These are phyloP conservation scores for Danaus plexippus DNA, from an alignment of 1,140 invertebrate genomes.

Conservation along the genomic window DNA sequence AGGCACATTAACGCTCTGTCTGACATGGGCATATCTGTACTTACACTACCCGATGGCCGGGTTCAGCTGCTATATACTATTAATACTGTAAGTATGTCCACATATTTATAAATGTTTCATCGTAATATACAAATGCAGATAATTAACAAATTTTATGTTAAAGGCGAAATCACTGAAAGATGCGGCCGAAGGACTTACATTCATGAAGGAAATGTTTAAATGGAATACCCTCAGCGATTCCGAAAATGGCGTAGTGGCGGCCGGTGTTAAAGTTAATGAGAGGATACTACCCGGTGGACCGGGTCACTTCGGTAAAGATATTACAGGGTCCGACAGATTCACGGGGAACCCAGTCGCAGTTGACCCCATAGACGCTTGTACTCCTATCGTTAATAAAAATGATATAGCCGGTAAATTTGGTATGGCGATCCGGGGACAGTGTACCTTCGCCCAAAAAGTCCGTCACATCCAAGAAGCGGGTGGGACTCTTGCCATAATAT, in stretches of 20 bases:
- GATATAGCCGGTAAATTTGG: slow-evolving; percentile 83
- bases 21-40: slow-evolving; percentile 95
- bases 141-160: slow-evolving; percentile 23
- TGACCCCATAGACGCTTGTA: slow-evolving; percentile 75
- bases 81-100: slow-evolving; percentile 76
- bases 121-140: too few relatives aligned
- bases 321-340: slow-evolving; percentile 75
- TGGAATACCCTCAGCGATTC: slow-evolving; percentile 78
- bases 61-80: slow-evolving; percentile 92
- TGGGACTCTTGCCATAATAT: slow-evolving; percentile 87
- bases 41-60: slow-evolving; percentile 89
- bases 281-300: slow-evolving; percentile 84
- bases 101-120: too few relatives aligned
- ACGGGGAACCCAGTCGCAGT: slow-evolving; percentile 76
- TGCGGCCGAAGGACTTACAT: slow-evolving; percentile 92
- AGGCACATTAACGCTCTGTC: slow-evolving; percentile 90
- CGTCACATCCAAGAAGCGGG: slow-evolving; percentile 87
- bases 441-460: slow-evolving; percentile 97
- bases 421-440: slow-evolving; percentile 89
- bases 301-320: slow-evolving; percentile 90
- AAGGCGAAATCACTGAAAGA: slow-evolving; percentile 88
- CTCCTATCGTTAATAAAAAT: slow-evolving; percentile 74
- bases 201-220: slow-evolving; percentile 98
- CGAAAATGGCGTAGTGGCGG: slow-evolving; percentile 52
- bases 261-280: slow-evolving; percentile 41